Conservation (phyloP, 2,113 vertebrate genomes). For the Axis porcinus region DNA sequence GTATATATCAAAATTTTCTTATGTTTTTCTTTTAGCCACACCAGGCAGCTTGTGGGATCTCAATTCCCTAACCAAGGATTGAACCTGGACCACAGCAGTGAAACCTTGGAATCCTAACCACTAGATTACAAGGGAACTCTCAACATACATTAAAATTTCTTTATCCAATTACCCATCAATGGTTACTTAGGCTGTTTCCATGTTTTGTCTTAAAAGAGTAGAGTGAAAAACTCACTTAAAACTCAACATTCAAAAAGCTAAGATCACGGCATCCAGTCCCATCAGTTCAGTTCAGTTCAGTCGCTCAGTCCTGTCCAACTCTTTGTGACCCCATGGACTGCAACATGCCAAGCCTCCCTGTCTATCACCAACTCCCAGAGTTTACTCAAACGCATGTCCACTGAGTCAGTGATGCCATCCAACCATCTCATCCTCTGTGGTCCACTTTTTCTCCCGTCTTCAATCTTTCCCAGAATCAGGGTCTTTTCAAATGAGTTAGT, state of each 20-base stretch:
- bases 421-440: not conserved
- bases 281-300: not conserved
- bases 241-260: not conserved
- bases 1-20: not conserved
- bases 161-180: not conserved
- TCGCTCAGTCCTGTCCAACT: accelerated
- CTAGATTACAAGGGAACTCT: not conserved
- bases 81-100: not conserved
- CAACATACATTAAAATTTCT: not conserved
- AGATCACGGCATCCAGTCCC: not conserved
- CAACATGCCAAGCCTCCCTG: not conserved
- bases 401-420: not conserved
- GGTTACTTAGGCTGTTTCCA: not conserved
- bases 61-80: not conserved
- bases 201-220: not conserved
- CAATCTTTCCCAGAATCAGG: not conserved
- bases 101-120: not conserved
- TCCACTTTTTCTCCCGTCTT: not conserved
- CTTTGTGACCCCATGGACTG: accelerated
- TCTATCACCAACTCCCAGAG: not conserved
- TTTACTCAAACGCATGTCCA: not conserved
- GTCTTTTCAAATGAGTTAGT: not conserved
- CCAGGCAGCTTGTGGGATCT: not conserved
- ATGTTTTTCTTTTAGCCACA: not conserved
- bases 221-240: not conserved